These are phyloP conservation scores for Lordiphosa stackelbergi DNA, from an alignment of 1,140 invertebrate species.

Conservation along the genomic window DNA sequence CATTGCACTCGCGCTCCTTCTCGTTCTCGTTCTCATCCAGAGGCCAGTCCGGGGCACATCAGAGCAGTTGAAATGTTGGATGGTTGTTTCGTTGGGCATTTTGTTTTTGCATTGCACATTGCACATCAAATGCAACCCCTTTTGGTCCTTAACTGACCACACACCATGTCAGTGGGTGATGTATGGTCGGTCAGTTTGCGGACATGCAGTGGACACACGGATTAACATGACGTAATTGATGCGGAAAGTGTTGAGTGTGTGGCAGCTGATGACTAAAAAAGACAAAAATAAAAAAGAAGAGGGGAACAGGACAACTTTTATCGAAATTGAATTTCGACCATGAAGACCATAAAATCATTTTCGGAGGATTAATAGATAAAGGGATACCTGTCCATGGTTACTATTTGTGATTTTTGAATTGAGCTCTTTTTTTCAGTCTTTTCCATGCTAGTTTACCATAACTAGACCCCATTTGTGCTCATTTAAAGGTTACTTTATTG, in stretches of 20 bases:
- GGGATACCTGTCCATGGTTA: not conserved
- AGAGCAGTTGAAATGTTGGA: conserved; percentile 60
- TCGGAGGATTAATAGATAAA: conserved; percentile 12
- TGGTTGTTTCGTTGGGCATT: conserved; percentile 29
- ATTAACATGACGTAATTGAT: conserved; percentile 76
- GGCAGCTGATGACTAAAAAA: conserved; percentile 40
- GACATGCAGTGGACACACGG: conserved; percentile 75
- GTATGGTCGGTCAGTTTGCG: conserved; percentile 76
- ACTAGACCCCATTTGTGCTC: no score
- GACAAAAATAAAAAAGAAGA: conserved; percentile 9
- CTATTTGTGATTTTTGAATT: not conserved
- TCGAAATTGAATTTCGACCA: conserved; percentile 51
- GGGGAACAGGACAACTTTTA: conserved; percentile 38
- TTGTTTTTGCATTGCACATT: conserved; percentile 59
- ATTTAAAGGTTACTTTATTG: no score
- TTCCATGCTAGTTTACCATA: no score
- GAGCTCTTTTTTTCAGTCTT: no score
- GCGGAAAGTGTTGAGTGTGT: conserved; percentile 74
- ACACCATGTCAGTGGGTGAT: conserved; percentile 41
- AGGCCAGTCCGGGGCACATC: conserved; percentile 18
- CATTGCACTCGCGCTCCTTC: conserved; percentile 16
- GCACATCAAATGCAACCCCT: conserved; percentile 34
- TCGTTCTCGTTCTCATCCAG: conserved; percentile 1
- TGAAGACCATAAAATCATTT: conserved; percentile 27
- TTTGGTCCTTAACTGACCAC: conserved; percentile 5